Percentiles rank a stretch among this genome's conserved stretches.
Evolutionary conservation across 2,113 vertebrate species (phyloP).

Genomic region (Pimephales promelas): DNA sequence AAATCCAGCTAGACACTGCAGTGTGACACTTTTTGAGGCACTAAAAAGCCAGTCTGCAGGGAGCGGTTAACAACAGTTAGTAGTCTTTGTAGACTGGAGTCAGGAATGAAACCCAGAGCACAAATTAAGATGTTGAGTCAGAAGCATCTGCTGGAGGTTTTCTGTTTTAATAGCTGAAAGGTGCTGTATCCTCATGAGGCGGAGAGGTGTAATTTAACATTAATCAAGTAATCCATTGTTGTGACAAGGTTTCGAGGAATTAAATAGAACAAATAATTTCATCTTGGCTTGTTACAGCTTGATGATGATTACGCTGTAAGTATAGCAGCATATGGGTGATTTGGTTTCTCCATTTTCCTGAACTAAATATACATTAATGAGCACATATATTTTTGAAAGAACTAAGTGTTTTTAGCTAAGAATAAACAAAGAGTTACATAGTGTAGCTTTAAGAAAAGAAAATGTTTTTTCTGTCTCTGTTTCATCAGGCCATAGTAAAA

Average conservation of each 20-base stretch:
- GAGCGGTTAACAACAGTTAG: constrained; percentile 12
- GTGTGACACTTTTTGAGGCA: not conserved
- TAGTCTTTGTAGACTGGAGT: not conserved
- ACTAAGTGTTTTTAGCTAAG: no score
- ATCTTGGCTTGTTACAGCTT: not conserved
- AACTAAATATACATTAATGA: no score
- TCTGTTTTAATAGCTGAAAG: not conserved
- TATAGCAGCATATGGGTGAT: not conserved
- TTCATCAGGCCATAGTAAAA: not conserved
- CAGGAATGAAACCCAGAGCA: not conserved
- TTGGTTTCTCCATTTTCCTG: not conserved
- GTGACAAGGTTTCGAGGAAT: constrained; percentile 13
- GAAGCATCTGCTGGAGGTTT: constrained; percentile 15
- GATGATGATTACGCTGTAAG: not conserved
- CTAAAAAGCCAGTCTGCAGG: not conserved
- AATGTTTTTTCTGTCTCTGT: not conserved
- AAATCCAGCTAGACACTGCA: not conserved
- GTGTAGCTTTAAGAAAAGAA: not conserved
- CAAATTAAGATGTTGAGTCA: constrained; percentile 14
- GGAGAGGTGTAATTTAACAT: constrained; percentile 11
- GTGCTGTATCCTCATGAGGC: not conserved
- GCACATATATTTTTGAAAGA: no score
- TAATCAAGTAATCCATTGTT: constrained; percentile 26
- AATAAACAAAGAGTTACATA: no score
- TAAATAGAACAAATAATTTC: not conserved